Conservation (phyloP, 2,888 invertebrate species). For the Epicampocera succincta region DNA sequence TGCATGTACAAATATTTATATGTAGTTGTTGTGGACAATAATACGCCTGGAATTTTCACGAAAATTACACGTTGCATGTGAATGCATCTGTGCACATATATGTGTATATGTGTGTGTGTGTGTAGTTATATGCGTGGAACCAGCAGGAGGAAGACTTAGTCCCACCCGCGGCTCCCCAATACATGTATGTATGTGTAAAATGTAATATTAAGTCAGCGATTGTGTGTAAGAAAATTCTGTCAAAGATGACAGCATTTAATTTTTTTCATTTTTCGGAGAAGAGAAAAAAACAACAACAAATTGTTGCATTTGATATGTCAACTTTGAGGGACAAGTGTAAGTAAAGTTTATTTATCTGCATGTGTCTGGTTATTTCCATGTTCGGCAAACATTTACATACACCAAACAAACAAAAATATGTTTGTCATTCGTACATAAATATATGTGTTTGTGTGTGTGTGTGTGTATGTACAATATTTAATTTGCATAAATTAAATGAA, state of each 20-base stretch:
- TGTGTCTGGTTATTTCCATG: constrained; percentile 38
- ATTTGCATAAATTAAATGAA: constrained; percentile 70
- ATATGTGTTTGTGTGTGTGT: constrained; percentile 21
- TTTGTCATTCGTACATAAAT: not conserved
- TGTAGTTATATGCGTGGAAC: too few relatives aligned
- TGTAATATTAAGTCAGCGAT: not conserved
- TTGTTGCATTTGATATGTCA: constrained; percentile 74
- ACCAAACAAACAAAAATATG: not conserved
- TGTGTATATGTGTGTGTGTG: too few relatives aligned
- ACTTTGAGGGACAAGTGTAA: constrained; percentile 66
- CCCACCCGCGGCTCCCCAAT: too few relatives aligned
- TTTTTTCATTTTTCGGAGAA: not conserved
- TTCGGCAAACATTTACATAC: not conserved
- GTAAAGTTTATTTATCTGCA: constrained; percentile 41
- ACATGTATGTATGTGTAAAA: too few relatives aligned
- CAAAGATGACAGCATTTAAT: not conserved
- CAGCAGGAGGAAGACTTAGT: too few relatives aligned
- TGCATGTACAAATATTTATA: too few relatives aligned
- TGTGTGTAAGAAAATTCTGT: not conserved
- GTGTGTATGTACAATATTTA: constrained; percentile 51
- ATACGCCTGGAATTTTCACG: too few relatives aligned
- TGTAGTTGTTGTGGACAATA: too few relatives aligned
- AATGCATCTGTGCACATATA: too few relatives aligned
- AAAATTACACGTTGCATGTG: too few relatives aligned
- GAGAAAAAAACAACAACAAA: constrained; percentile 70